Percentiles rank a stretch among this genome's conserved stretches.
Conservation (phyloP, 2,797 vertebrate species). For the Ctenosaura bakeri region DNA sequence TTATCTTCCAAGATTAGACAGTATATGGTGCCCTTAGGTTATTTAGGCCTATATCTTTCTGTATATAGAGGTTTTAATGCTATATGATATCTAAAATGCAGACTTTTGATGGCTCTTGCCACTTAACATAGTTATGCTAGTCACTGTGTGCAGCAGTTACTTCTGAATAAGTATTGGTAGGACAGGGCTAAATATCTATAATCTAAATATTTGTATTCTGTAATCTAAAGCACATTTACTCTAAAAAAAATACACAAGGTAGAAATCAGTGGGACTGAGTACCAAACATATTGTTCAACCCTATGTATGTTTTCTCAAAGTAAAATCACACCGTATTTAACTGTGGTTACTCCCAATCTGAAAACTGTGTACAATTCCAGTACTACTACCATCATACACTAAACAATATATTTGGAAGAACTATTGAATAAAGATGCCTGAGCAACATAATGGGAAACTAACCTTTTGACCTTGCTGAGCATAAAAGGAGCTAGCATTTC, state of each 20-base stretch:
- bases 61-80: not conserved
- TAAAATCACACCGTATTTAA: not conserved
- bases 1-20: too few species aligned
- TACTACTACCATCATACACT: conserved; percentile 18
- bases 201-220: conserved; percentile 8
- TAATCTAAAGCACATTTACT: conserved; percentile 28
- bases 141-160: not conserved
- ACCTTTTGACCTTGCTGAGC: conserved; percentile 64
- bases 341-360: not conserved
- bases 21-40: too few species aligned
- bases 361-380: conserved; percentile 38
- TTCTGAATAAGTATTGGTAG: conserved; percentile 17
- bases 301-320: not conserved
- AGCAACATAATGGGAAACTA: conserved; percentile 40
- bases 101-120: not conserved
- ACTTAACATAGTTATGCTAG: not conserved
- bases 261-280: not conserved
- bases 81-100: not conserved
- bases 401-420: conserved; percentile 54
- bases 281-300: not conserved
- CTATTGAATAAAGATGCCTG: conserved; percentile 38
- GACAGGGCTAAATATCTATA: not conserved
- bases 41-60: too few species aligned
- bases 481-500: conserved; percentile 66
- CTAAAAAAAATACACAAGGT: not conserved